Evolutionary conservation across 2,113 vertebrate species (phyloP).

Genomic region (Micronisus gabar): DNA sequence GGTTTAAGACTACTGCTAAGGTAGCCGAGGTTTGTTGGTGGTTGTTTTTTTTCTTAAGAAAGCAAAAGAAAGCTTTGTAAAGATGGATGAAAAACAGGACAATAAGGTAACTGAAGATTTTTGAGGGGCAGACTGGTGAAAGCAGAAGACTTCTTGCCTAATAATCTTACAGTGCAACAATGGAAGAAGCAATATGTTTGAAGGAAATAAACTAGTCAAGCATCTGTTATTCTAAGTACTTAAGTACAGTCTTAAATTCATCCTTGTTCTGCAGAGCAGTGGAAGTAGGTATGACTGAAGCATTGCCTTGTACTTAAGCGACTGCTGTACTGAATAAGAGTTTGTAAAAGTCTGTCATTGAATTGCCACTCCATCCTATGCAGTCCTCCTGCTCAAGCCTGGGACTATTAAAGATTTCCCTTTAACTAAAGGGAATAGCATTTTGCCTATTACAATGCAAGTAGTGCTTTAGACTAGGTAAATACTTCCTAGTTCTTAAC

Average conservation of each 20-base stretch:
- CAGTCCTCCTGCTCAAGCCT: not conserved
- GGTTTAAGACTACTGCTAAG: not conserved
- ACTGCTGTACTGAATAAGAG: not conserved
- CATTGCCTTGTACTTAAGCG: not conserved
- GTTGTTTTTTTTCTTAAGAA: not conserved
- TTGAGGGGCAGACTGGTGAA: not conserved
- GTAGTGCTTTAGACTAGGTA: slow-evolving; percentile 32
- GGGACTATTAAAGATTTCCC: not conserved
- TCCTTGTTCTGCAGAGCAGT: not conserved
- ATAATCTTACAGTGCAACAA: not conserved
- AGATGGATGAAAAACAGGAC: not conserved
- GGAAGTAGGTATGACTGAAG: not conserved
- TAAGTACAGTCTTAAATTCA: not conserved
- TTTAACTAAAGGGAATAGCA: not conserved
- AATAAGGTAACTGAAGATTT: not conserved
- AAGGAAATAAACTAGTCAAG: not conserved
- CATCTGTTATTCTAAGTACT: not conserved
- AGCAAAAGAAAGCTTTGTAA: not conserved
- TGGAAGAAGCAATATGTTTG: not conserved
- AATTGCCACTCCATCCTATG: not conserved
- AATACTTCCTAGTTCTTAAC: slow-evolving; percentile 62
- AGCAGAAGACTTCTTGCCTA: not conserved
- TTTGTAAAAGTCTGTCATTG: not conserved
- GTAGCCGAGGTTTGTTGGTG: not conserved
- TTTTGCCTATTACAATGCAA: not conserved